Evolutionary conservation across 2,113 vertebrate species (phyloP), one percentile per base, ranked within the genome.

Genomic region (Apeltes quadracus): DNA sequence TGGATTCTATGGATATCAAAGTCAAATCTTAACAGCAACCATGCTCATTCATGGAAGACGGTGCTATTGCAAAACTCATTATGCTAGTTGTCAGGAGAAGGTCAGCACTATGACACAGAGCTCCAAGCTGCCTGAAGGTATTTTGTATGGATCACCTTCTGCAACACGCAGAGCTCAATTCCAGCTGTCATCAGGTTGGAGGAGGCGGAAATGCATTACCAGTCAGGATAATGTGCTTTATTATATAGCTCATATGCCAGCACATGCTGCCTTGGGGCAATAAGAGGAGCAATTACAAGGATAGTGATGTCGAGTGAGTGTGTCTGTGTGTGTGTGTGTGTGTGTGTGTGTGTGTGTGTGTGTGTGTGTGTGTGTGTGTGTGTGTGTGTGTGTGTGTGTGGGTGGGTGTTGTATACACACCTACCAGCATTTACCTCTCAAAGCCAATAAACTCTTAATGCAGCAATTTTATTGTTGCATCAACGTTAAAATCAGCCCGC

Each of bases 271-370:
- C 89, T 86, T 38, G 5, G 84, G 92, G 89, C 88, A 89, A 90
- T 87, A 86, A 92, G 90, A 89, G 77, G 89, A 92, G 89, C 92
- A 94, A 92, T 93, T 93, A 94, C 89, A 91, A 89, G 85, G 88
- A 84, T 76, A 71, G 61, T 34, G 71, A 61, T 79, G 54, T 82
- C 56, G 78, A 41, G 78, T 50, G 56, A 67, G 68, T 71, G 78
- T 72, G 63, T 62, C 68, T 65, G 23, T 32, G 50, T 32, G 54
- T 72, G 69, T 48, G 68, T 71, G 50, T 77, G 44, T 67, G 48
- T 34, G 32, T 34, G 32, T 4, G 7, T 34, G 32, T 4, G 32
- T 34, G 32, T 4, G 32, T 51, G 50, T 51, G 69, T 48, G 68
- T 71, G 50, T 77, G 44, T 67, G n/a, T n/a, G n/a, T n/a, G n/a